These are phyloP conservation scores for Brachymystax lenok DNA, from an alignment of 2,797 vertebrate species.

Conservation along the genomic window DNA sequence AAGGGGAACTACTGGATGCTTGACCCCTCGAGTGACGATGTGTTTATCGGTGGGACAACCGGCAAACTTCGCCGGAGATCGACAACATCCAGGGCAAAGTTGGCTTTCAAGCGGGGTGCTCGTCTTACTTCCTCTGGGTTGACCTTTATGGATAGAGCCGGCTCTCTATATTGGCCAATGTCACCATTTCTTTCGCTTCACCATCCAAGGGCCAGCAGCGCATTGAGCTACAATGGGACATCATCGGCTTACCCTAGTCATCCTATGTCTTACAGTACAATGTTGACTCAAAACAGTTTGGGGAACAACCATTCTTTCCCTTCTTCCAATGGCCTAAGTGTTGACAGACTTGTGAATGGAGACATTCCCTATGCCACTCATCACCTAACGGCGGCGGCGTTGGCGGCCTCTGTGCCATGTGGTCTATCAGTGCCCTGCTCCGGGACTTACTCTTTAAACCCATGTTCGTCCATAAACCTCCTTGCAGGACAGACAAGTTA, in stretches of 20 bases:
- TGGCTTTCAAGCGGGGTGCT: constrained; percentile 96
- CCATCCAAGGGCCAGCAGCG: constrained; percentile 90
- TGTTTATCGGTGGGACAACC: constrained; percentile 97
- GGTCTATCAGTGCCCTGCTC: constrained; percentile 97
- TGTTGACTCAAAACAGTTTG: constrained; percentile 95
- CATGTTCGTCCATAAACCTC: constrained; percentile 93
- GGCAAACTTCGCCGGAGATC: constrained; percentile 95
- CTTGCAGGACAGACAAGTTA: constrained; percentile 97
- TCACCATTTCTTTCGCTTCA: constrained; percentile 97
- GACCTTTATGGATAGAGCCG: constrained; percentile 98
- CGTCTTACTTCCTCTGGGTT: constrained; percentile 94
- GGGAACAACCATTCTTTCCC: constrained; percentile 93
- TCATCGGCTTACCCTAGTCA: constrained; percentile 93
- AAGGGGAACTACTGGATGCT: constrained; percentile 96
- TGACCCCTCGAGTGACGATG: constrained; percentile 93
- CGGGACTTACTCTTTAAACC: constrained; percentile 95
- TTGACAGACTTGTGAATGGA: constrained; percentile 95
- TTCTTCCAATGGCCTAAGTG: constrained; percentile 91
- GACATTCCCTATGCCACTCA: constrained; percentile 97
- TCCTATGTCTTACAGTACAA: constrained; percentile 97
- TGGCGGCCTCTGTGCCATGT: constrained; percentile 95
- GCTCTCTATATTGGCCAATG: constrained; percentile 98
- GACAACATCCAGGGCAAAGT: constrained; percentile 95
- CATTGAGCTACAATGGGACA: constrained; percentile 92
- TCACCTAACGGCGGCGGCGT: constrained; percentile 96